phyloP scores from a whole-genome alignment of 2,888 invertebrate species.

The Cephus rjabovi region DNA sequence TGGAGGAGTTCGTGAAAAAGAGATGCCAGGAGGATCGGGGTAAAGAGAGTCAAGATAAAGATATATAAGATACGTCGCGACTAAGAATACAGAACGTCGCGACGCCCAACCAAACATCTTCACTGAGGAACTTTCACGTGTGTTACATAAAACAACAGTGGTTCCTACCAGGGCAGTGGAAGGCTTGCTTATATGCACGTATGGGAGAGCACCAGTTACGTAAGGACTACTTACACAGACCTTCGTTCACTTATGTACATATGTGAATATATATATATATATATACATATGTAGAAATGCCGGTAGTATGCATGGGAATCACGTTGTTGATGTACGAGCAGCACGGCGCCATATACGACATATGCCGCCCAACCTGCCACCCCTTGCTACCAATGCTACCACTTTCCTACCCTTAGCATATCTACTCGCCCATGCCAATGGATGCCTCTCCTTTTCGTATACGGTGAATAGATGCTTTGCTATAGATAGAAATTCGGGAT shows the following conservation, averaged over 20 bases:
- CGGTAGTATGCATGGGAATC: constrained; percentile 57
- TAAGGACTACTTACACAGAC: not conserved
- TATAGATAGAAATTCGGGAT: not conserved
- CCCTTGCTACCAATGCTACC: constrained; percentile 11
- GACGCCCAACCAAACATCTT: not conserved
- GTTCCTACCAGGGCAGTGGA: not conserved
- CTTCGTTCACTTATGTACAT: not conserved
- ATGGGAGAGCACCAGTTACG: constrained; percentile 23
- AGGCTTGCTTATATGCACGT: constrained; percentile 17
- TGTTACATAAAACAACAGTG: not conserved
- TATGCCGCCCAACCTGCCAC: constrained; percentile 36
- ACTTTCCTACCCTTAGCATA: constrained; percentile 11
- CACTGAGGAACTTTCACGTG: not conserved
- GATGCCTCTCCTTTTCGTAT: not conserved
- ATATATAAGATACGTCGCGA: not conserved
- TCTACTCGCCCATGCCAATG: not conserved
- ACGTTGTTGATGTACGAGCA: constrained; percentile 57
- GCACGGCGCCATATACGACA: constrained; percentile 44
- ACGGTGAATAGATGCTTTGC: not conserved
- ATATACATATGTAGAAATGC: constrained; percentile 28
- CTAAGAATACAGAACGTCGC: not conserved
- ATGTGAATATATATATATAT: not conserved
- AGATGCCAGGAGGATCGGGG: not conserved
- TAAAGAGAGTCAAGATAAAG: not conserved
- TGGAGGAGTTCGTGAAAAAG: not conserved